Conservation (phyloP, 2,888 invertebrate genomes). For the Dione juno region DNA sequence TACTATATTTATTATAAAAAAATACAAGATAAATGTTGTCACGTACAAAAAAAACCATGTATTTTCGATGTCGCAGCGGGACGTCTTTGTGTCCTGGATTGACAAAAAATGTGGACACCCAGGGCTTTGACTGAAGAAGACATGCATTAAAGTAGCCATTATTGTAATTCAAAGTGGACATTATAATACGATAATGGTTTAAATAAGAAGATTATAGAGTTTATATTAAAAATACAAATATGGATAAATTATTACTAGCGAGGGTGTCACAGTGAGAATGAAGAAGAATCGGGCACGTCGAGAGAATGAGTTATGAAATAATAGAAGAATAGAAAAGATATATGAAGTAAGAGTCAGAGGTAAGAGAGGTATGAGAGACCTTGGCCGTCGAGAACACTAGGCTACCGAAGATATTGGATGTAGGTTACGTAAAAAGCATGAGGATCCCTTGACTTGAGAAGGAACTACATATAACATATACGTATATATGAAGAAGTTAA, state of each 20-base stretch:
- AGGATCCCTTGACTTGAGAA: too few species aligned
- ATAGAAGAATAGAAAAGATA: too few species aligned
- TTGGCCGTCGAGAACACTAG: too few species aligned
- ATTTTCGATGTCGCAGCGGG: constrained; percentile 73
- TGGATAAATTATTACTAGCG: background rate
- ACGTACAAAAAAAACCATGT: constrained; percentile 51
- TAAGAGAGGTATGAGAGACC: too few species aligned
- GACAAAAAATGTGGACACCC: constrained; percentile 79
- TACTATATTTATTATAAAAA: constrained; percentile 23
- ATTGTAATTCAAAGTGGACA: constrained; percentile 81
- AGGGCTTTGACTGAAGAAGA: constrained; percentile 78
- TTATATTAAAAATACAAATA: background rate
- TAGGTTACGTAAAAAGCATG: too few species aligned
- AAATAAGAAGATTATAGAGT: constrained; percentile 45
- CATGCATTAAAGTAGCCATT: constrained; percentile 78
- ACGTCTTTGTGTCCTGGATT: constrained; percentile 60
- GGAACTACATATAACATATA: too few species aligned
- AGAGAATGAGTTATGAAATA: too few species aligned
- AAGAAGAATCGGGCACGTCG: background rate
- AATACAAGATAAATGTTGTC: constrained; percentile 44
- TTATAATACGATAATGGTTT: constrained; percentile 55
- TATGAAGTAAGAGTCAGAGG: too few species aligned
- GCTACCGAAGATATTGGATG: too few species aligned
- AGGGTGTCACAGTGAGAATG: too few species aligned
- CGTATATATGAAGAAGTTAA: too few species aligned